phyloP scores from a whole-genome alignment of 2,797 vertebrate species.

The Heteromormyrus szaboi region DNA sequence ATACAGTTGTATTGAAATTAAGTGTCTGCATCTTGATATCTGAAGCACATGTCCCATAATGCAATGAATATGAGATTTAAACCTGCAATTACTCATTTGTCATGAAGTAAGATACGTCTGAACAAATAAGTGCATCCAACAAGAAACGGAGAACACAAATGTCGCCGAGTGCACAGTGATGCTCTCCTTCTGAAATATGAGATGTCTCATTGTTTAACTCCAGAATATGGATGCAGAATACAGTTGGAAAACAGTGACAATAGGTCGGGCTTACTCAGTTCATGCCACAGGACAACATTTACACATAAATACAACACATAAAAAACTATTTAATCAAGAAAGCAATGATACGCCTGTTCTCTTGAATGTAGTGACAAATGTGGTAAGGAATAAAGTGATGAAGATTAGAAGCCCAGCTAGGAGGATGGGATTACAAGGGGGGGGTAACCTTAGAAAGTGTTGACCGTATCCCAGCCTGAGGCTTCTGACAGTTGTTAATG shows the following conservation, averaged over 20 bases:
- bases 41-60: neutral
- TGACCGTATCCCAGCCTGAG: neutral
- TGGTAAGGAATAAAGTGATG: neutral
- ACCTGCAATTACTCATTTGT: neutral
- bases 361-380: neutral
- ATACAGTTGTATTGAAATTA: neutral
- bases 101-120: neutral
- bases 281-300: neutral
- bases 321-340: neutral
- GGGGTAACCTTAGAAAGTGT: neutral
- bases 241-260: neutral
- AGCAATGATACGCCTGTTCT: neutral
- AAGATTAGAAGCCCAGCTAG: neutral
- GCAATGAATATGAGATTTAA: neutral
- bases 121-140: neutral
- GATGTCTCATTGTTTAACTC: neutral
- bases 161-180: neutral
- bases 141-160: neutral
- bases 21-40: neutral
- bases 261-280: neutral
- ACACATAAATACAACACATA: neutral
- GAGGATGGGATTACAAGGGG: neutral
- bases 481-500: neutral
- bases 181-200: neutral
- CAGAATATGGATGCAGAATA: neutral